Conservation (phyloP, 2,888 invertebrate genomes). For the Tiliacea citrago region DNA sequence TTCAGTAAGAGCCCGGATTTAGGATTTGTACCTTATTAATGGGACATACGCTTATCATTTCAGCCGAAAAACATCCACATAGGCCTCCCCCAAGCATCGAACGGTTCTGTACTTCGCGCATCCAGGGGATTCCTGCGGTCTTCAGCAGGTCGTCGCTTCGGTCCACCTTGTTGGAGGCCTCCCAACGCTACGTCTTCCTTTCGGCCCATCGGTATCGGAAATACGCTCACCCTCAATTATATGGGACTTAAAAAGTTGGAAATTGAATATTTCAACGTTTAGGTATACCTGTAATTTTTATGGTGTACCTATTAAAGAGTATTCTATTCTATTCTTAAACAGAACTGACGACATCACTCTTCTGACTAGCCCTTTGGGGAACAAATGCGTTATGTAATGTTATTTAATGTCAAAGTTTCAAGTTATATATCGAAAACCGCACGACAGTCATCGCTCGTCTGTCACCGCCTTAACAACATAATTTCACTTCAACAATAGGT, state of each 20-base stretch:
- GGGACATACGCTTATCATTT: background rate
- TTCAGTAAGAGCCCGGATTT: background rate
- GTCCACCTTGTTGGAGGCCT: background rate
- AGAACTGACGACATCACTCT: background rate
- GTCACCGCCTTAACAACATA: slow-evolving; percentile 13
- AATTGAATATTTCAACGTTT: too few relatives aligned
- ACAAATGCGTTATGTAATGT: background rate
- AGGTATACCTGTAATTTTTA: too few relatives aligned
- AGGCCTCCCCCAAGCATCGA: background rate
- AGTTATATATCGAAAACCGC: background rate
- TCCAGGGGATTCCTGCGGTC: background rate
- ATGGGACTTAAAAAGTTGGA: background rate
- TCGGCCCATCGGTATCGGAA: background rate
- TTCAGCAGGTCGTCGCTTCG: background rate
- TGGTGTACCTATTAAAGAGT: too few relatives aligned
- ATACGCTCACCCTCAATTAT: background rate
- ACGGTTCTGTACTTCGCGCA: background rate
- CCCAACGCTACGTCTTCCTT: background rate
- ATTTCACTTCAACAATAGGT: slow-evolving; percentile 39
- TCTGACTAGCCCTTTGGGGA: background rate
- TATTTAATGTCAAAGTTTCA: background rate
- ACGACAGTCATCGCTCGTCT: slow-evolving; percentile 13
- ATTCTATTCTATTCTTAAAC: too few relatives aligned
- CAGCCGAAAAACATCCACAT: background rate
- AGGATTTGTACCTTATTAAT: background rate